A percentile compares a stretch with the other conserved stretches of the same genome.
Evolutionary conservation across 2,888 invertebrate genomes (phyloP).

Genomic region (Gandaritis pyraliata): DNA sequence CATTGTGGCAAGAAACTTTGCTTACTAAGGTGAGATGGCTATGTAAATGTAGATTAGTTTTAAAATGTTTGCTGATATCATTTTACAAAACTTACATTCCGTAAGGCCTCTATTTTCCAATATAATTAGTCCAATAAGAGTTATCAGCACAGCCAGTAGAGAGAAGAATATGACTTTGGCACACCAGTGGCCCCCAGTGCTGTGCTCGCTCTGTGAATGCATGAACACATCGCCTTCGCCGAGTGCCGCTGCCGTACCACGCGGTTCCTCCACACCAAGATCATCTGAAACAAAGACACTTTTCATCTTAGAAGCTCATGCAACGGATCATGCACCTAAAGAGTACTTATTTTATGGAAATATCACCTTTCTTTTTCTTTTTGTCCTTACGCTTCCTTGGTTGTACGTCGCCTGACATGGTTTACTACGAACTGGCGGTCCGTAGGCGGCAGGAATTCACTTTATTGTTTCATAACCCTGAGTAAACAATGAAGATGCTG

Average conservation of each 20-base stretch:
- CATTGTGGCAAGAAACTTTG: no score
- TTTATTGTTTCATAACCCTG: slow-evolving; percentile 82
- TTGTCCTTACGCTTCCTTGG: slow-evolving; percentile 94
- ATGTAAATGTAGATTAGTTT: no score
- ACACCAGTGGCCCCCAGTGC: slow-evolving; percentile 93
- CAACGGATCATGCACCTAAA: background rate
- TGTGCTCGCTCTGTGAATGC: slow-evolving; percentile 90
- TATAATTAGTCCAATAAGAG: slow-evolving; percentile 91
- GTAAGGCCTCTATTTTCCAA: slow-evolving; percentile 91
- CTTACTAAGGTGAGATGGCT: background rate
- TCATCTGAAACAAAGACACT: slow-evolving; percentile 68
- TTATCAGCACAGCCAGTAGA: slow-evolving; percentile 88
- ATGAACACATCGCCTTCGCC: slow-evolving; percentile 89
- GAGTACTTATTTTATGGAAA: slow-evolving; percentile 4
- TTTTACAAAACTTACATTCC: slow-evolving; percentile 86
- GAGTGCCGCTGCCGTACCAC: slow-evolving; percentile 74
- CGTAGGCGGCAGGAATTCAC: slow-evolving; percentile 67
- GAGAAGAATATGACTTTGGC: slow-evolving; percentile 93
- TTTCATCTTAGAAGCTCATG: background rate
- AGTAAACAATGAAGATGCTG: slow-evolving; percentile 72
- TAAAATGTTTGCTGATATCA: background rate
- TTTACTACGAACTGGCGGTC: slow-evolving; percentile 74
- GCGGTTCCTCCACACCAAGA: slow-evolving; percentile 73
- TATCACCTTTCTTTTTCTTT: slow-evolving; percentile 90
- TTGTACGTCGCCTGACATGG: slow-evolving; percentile 94